Percentiles rank a stretch among this genome's conserved stretches.
phyloP scores from a whole-genome alignment of 1,140 invertebrate genomes.

The Zelostemma sp. region DNA sequence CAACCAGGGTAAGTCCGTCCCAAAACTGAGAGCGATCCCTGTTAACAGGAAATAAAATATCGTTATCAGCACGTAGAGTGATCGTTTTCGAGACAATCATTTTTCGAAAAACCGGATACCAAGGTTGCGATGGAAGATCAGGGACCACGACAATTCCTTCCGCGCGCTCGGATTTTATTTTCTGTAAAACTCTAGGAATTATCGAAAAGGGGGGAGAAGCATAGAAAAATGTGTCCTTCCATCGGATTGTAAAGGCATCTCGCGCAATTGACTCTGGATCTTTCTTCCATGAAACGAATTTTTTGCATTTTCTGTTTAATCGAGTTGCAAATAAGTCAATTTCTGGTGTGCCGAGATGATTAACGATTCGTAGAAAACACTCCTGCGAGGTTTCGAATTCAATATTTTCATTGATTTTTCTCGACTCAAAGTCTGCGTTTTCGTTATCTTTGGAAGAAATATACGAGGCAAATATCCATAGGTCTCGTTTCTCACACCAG shows the following conservation, averaged over 20 bases:
- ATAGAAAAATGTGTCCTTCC: conserved; percentile 16
- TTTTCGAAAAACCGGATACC: conserved; percentile 23
- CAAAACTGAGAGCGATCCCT: conserved; percentile 19
- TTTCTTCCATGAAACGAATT: conserved; percentile 26
- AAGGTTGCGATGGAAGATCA: conserved; percentile 19
- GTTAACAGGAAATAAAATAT: conserved; percentile 33
- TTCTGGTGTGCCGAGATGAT: background rate
- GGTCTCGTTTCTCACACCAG: conserved; percentile 37
- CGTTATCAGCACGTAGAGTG: conserved; percentile 8
- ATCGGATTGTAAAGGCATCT: conserved; percentile 34
- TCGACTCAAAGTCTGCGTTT: conserved; percentile 28
- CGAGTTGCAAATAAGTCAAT: conserved; percentile 47
- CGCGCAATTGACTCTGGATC: conserved; percentile 21
- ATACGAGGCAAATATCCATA: conserved; percentile 28
- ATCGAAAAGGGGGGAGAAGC: conserved; percentile 31
- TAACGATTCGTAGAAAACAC: background rate
- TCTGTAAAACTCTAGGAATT: conserved; percentile 22
- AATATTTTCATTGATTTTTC: background rate
- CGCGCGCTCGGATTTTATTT: conserved; percentile 23
- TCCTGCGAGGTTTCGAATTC: background rate
- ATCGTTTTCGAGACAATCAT: conserved; percentile 9
- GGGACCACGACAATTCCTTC: background rate
- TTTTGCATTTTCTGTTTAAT: conserved; percentile 33
- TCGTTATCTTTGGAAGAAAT: conserved; percentile 34
- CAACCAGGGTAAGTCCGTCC: conserved; percentile 29